Evolutionary conservation across 2,113 vertebrate genomes (phyloP).

Genomic region (Trogon surrucura): DNA sequence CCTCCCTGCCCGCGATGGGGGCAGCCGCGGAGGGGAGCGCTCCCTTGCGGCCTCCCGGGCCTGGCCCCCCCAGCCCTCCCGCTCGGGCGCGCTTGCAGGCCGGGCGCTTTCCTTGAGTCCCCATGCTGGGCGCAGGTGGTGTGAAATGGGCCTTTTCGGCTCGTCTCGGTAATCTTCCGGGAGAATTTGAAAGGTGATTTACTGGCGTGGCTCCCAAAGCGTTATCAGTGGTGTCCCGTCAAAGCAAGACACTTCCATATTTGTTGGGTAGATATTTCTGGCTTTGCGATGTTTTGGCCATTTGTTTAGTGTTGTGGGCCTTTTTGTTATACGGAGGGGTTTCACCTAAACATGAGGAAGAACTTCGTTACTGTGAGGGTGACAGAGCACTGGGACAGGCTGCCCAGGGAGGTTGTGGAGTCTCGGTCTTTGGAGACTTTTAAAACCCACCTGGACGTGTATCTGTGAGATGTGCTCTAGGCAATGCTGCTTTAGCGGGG

Average conservation of each 20-base stretch:
- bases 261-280: neutral
- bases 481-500: too few species aligned
- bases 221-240: fast-evolving
- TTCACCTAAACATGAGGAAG: neutral
- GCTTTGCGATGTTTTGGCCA: fast-evolving
- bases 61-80: neutral
- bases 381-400: too few species aligned
- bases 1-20: neutral
- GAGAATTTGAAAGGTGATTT: fast-evolving
- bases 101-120: neutral
- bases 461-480: too few species aligned
- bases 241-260: fast-evolving
- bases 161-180: fast-evolving
- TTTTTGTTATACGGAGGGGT: neutral
- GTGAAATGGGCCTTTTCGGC: neutral
- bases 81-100: neutral
- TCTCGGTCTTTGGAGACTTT: too few species aligned
- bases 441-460: too few species aligned
- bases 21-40: neutral
- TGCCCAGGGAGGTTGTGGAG: too few species aligned
- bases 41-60: neutral
- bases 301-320: neutral
- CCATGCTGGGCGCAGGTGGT: neutral
- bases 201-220: neutral
- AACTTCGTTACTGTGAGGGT: too few species aligned